These are phyloP conservation scores for Machimus rusticus DNA, from an alignment of 2,888 invertebrate species.

Conservation along the genomic window DNA sequence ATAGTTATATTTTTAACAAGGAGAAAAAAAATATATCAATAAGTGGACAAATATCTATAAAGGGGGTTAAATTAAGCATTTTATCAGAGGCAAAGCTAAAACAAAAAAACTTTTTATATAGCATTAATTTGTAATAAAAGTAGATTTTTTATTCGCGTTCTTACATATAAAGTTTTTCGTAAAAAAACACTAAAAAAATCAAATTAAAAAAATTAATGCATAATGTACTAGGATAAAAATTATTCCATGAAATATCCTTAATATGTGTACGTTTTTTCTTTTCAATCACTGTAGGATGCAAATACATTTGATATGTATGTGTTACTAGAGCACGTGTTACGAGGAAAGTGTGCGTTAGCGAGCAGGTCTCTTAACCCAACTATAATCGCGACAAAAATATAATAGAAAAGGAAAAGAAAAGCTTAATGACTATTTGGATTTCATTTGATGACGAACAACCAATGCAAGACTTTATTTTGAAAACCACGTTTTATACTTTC, in stretches of 20 bases:
- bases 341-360: background rate
- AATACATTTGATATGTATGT: conserved; percentile 11
- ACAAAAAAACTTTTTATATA: conserved; percentile 47
- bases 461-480: background rate
- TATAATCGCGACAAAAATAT: background rate
- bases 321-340: background rate
- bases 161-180: conserved; percentile 36
- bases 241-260: conserved; percentile 22
- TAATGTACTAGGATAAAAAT: background rate
- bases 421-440: background rate
- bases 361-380: background rate
- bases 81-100: conserved; percentile 25
- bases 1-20: conserved; percentile 36
- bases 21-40: conserved; percentile 14
- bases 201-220: conserved; percentile 14
- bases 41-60: conserved; percentile 17
- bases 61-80: conserved; percentile 22
- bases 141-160: conserved; percentile 55
- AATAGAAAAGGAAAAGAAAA: background rate
- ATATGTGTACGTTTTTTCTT: conserved; percentile 10
- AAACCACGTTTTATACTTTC: background rate
- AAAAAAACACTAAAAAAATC: conserved; percentile 30
- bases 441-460: background rate
- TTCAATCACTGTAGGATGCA: background rate
- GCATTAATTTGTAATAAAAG: conserved; percentile 47